A percentile compares a stretch with the other conserved stretches of the same genome.
These are phyloP conservation scores for Drosophila sordidula DNA, from an alignment of 2,888 invertebrate genomes.

Conservation along the genomic window DNA sequence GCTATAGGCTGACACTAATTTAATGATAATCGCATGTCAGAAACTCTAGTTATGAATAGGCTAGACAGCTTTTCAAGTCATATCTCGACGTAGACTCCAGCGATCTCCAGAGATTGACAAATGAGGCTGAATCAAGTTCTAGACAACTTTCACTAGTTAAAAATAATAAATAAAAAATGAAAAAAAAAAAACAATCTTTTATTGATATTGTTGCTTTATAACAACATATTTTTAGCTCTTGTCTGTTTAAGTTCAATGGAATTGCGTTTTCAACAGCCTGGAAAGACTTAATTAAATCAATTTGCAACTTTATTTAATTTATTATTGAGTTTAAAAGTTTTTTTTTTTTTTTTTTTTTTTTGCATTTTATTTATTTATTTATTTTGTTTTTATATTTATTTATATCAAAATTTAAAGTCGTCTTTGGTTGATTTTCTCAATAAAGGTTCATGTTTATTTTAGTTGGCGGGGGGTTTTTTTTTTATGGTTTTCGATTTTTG, in stretches of 20 bases:
- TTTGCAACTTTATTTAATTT: conserved; percentile 29
- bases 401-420: conserved; percentile 13
- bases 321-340: conserved; percentile 16
- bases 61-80: background rate
- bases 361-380: background rate
- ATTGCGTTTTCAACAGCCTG: too few relatives aligned
- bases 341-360: background rate
- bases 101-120: conserved; percentile 1
- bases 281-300: conserved; percentile 26
- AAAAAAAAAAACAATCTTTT: background rate
- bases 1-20: background rate
- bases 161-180: background rate
- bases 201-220: too few relatives aligned
- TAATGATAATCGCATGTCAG: background rate
- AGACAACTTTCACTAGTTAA: conserved; percentile 39
- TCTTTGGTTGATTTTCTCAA: conserved; percentile 21
- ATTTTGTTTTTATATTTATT: background rate
- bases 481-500: conserved; percentile 15
- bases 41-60: conserved; percentile 33
- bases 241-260: too few relatives aligned
- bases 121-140: conserved; percentile 10
- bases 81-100: background rate
- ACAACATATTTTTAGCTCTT: too few relatives aligned
- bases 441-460: conserved; percentile 24
- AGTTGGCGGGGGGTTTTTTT: background rate